phyloP scores from a whole-genome alignment of 2,797 vertebrate genomes.

The Notamacropus eugenii region DNA sequence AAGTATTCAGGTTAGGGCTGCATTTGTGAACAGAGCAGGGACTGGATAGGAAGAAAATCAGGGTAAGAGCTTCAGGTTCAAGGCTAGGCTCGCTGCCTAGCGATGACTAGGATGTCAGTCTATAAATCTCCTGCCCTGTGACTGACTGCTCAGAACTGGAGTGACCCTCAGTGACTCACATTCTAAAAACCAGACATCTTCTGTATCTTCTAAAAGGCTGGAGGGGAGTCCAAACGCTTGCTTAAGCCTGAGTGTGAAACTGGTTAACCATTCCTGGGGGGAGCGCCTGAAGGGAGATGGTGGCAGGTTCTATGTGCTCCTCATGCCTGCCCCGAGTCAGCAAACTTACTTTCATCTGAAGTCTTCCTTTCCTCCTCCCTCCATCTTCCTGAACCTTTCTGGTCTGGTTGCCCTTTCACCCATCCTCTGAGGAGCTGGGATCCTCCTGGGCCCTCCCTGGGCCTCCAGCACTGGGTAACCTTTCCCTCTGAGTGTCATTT shows the following conservation, averaged over 20 bases:
- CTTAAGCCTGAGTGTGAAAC: conserved; percentile 44
- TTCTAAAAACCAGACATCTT: not conserved
- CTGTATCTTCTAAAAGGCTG: conserved; percentile 23
- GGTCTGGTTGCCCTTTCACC: not conserved
- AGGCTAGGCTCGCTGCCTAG: not conserved
- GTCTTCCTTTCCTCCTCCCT: not conserved
- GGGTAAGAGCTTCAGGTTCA: not conserved
- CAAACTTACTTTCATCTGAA: not conserved
- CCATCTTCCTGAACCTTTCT: not conserved
- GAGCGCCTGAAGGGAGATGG: not conserved
- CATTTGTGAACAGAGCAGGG: conserved; percentile 51
- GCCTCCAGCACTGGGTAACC: too few relatives aligned
- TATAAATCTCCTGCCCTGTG: not conserved
- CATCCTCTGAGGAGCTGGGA: not conserved
- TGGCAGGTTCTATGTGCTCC: too few relatives aligned
- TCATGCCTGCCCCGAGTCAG: not conserved
- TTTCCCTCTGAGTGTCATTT: not conserved
- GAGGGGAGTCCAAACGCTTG: conserved; percentile 10
- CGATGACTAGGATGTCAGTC: not conserved
- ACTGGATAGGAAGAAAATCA: conserved; percentile 30
- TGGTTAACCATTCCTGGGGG: not conserved
- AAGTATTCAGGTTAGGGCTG: conserved; percentile 68
- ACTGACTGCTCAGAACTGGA: conserved; percentile 20
- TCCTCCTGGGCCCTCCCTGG: not conserved
- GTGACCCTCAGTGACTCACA: conserved; percentile 12